phyloP scores from a whole-genome alignment of 2,113 vertebrate genomes.

The Podarcis cretensis region DNA sequence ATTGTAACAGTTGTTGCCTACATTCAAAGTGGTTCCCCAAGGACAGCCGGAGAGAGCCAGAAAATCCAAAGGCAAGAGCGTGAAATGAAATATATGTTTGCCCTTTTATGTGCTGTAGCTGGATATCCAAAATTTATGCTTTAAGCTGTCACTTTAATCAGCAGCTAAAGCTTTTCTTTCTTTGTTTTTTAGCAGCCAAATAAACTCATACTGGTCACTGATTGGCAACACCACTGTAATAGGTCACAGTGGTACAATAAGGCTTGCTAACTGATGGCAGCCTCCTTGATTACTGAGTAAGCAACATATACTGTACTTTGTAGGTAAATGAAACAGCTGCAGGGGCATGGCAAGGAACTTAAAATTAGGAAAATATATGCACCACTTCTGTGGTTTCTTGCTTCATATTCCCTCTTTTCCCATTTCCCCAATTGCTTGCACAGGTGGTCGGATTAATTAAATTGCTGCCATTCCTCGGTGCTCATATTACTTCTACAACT shows the following conservation, averaged over 20 bases:
- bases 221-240: constrained; percentile 51
- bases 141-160: constrained; percentile 71
- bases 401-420: constrained; percentile 21
- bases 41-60: constrained; percentile 54
- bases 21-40: constrained; percentile 69
- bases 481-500: not conserved
- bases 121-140: constrained; percentile 66
- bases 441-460: constrained; percentile 25
- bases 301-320: not conserved
- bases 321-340: constrained; percentile 20
- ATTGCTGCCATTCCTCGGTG: not conserved
- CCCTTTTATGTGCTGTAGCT: constrained; percentile 58
- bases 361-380: constrained; percentile 18
- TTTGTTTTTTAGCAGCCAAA: constrained; percentile 40
- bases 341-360: constrained; percentile 2
- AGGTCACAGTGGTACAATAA: constrained; percentile 44
- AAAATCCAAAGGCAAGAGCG: constrained; percentile 72
- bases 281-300: constrained; percentile 30
- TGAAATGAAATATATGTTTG: constrained; percentile 71
- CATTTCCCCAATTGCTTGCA: constrained; percentile 34
- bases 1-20: constrained; percentile 66
- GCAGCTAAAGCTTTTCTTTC: constrained; percentile 48
- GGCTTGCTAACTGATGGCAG: constrained; percentile 41
- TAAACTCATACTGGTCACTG: constrained; percentile 29
- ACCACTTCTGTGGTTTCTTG: constrained; percentile 13